phyloP scores from a whole-genome alignment of 1,140 invertebrate genomes.

The Micrasema minimum region DNA sequence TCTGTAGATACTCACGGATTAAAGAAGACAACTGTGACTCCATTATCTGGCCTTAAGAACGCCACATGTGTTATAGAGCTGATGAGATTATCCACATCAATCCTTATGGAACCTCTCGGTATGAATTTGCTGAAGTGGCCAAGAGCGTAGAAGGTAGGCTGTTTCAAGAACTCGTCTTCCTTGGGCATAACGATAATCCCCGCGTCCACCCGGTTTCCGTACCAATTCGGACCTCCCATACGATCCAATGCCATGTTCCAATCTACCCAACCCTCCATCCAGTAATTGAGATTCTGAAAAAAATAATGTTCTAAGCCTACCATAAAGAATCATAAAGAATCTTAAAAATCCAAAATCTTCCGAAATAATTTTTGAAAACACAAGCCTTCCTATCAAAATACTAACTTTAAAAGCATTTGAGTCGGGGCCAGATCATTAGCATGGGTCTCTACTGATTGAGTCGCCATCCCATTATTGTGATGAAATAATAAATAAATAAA shows the following conservation, averaged over 20 bases:
- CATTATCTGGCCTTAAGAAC: slow-evolving; percentile 64
- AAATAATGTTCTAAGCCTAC: too few relatives aligned
- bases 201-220: slow-evolving; percentile 80
- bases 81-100: slow-evolving; percentile 56
- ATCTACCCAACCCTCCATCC: slow-evolving; percentile 82
- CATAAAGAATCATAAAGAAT: too few relatives aligned
- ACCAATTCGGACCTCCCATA: slow-evolving; percentile 85
- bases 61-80: slow-evolving; percentile 57
- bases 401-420: too few relatives aligned
- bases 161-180: slow-evolving; percentile 83
- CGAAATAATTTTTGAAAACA: too few relatives aligned
- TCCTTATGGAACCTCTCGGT: slow-evolving; percentile 69
- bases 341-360: too few relatives aligned
- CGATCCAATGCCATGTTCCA: slow-evolving; percentile 89
- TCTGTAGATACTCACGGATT: slow-evolving; percentile 69
- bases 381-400: too few relatives aligned
- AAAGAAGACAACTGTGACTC: slow-evolving; percentile 69
- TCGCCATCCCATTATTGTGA: too few relatives aligned
- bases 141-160: slow-evolving; percentile 88
- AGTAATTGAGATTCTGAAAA: slow-evolving; percentile 76
- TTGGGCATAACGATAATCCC: slow-evolving; percentile 79
- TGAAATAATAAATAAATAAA: too few relatives aligned
- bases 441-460: too few relatives aligned
- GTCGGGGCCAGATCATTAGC: too few relatives aligned
- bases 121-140: slow-evolving; percentile 90